These are phyloP conservation scores for Drosophila tani DNA, from an alignment of 1,140 invertebrate species.

Conservation along the genomic window DNA sequence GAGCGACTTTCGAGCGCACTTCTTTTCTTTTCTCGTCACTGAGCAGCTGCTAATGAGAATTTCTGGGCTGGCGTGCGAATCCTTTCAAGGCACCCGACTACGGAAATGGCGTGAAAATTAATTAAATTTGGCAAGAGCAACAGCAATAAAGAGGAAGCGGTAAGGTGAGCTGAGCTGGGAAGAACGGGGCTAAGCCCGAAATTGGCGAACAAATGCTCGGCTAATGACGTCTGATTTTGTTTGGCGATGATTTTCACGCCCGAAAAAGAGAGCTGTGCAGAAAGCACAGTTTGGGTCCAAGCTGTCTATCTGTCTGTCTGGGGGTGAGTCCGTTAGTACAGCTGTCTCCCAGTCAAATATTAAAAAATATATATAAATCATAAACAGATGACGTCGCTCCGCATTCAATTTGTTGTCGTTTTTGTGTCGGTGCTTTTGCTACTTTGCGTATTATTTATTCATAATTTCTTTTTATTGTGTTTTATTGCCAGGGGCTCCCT, in stretches of 20 bases:
- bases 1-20: constrained; percentile 69
- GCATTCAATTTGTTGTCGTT: constrained; percentile 43
- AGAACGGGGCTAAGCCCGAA: constrained; percentile 38
- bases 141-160: constrained; percentile 11
- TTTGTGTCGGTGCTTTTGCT: constrained; percentile 59
- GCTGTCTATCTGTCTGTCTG: constrained; percentile 24
- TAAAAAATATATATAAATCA: constrained; percentile 80
- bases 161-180: constrained; percentile 8
- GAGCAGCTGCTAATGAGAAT: constrained; percentile 80
- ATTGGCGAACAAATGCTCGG: constrained; percentile 59
- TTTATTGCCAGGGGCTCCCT: constrained; percentile 60
- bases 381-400: constrained; percentile 72
- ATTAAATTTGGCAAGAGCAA: constrained; percentile 73
- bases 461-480: constrained; percentile 82
- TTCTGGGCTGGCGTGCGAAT: constrained; percentile 67
- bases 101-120: constrained; percentile 82
- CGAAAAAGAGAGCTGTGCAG: constrained; percentile 25
- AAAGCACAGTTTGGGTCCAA: constrained; percentile 21
- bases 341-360: constrained; percentile 59
- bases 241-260: constrained; percentile 60
- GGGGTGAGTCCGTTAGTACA: constrained; percentile 1
- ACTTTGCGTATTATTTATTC: constrained; percentile 80
- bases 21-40: constrained; percentile 49
- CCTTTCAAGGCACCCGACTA: constrained; percentile 60
- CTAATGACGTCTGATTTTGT: constrained; percentile 70